Evolutionary conservation across 1,140 invertebrate genomes (phyloP), one percentile per base, ranked within the genome.

Genomic region (Melanaphis sacchari): DNA sequence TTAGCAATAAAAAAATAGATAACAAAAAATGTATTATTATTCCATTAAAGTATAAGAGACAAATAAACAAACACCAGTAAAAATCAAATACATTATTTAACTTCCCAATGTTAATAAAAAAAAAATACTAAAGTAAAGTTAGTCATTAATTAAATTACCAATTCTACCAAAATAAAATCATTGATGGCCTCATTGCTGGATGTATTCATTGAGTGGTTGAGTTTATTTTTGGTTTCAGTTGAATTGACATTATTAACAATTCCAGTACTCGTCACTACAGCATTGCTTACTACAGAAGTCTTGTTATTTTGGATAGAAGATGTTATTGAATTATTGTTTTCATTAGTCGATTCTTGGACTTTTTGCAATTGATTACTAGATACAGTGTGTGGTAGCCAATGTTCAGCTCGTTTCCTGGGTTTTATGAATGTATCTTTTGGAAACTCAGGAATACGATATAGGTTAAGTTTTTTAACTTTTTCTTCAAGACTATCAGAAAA

Each of bases 131-230:
- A 49, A 94, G 82, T 76, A 93, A 52, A 85, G 93, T 94, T 87
- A 94, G 90, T 93, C 26, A 90, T 85, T 54, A 81, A 81, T 89
- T 76, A 93, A 96, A 96, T 96, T 96, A 97, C 96, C 96, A 97
- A 96, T 95, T 97, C 97, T 95, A 97, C 96, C 96, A 97, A 96
- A 95, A 97, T 97, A 96, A 97, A 97, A 95, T 97, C 97, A 94
- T 97, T 93, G 91, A 93, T 93, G 81, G 76, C 49, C 38, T 93
- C 91, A 24, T 85, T 93, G 26, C 91, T 97, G 94, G 91, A 93
- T 85, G 81, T 85, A 85, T 93, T 96, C 96, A 91, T 95, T 96
- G 81, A 66, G 26, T 87, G 93, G 93, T 90, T 76, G 93, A 52
- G 21, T 95, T 38, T 95, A 95, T 94, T 95, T 94, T 94, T 95